Evolutionary conservation across 2,888 invertebrate genomes (phyloP).

Genomic region (Ephialtes manifestator): DNA sequence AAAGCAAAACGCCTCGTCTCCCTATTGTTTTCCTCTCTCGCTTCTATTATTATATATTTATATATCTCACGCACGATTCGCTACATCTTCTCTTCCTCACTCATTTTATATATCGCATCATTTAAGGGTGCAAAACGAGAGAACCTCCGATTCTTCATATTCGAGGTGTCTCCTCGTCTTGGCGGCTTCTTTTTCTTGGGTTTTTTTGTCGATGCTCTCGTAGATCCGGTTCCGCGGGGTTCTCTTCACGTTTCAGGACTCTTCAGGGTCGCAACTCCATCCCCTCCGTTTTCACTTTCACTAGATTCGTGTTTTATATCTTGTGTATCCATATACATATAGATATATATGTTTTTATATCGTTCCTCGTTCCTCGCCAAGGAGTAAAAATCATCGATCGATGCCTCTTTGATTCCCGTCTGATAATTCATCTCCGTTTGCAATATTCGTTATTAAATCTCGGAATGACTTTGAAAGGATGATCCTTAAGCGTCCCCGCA

Average conservation of each 20-base stretch:
- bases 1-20: conserved; percentile 63
- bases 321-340: conserved; percentile 12
- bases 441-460: conserved; percentile 31
- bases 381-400: conserved; percentile 25
- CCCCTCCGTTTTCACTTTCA: conserved; percentile 39
- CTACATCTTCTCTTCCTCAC: conserved; percentile 39
- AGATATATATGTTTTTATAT: conserved; percentile 6
- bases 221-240: conserved; percentile 27
- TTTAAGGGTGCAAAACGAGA: conserved; percentile 17
- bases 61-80: conserved; percentile 32
- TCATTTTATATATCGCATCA: neutral
- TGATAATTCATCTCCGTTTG: neutral
- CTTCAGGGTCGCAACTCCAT: conserved; percentile 43
- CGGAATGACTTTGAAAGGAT: conserved; percentile 72
- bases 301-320: conserved; percentile 23
- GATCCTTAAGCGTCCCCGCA: conserved; percentile 58
- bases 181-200: conserved; percentile 1
- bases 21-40: conserved; percentile 18
- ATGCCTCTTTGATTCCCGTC: conserved; percentile 11
- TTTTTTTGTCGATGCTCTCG: conserved; percentile 30
- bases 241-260: conserved; percentile 26
- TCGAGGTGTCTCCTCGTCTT: neutral
- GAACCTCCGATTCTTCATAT: too few species aligned
- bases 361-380: conserved; percentile 23
- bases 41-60: conserved; percentile 21